Evolutionary conservation across 2,888 invertebrate genomes (phyloP).

Genomic region (Anoplius nigerrimus): DNA sequence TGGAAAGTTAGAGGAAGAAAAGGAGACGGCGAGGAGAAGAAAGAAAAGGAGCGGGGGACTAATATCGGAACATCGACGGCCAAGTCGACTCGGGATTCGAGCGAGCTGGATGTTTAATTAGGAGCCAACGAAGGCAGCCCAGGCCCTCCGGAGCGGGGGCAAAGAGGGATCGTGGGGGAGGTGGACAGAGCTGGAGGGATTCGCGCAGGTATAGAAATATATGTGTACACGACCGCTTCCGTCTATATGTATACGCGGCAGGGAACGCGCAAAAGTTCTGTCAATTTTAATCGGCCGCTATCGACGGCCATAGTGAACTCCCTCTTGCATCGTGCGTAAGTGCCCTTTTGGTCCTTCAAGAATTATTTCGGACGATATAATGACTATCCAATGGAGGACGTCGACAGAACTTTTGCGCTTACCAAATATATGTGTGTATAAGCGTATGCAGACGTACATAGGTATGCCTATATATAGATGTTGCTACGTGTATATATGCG

Average conservation of each 20-base stretch:
- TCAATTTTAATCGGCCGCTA: constrained; percentile 1
- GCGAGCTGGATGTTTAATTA: constrained; percentile 74
- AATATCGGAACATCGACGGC: constrained; percentile 74
- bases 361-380: no score
- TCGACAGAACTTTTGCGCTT: neutral
- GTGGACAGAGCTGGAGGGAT: constrained; percentile 22
- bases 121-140: constrained; percentile 68
- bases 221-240: constrained; percentile 17
- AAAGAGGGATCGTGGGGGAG: constrained; percentile 10
- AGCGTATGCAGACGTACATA: neutral
- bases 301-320: no score
- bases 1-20: neutral
- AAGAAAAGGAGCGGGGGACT: constrained; percentile 54
- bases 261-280: no score
- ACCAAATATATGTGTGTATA: neutral
- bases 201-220: constrained; percentile 54
- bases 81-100: constrained; percentile 69
- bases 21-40: constrained; percentile 15
- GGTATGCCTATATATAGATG: neutral
- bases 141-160: constrained; percentile 13
- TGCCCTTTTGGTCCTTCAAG: no score
- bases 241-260: neutral
- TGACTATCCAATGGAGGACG: no score
- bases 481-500: neutral
- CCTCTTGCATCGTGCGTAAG: no score